Evolutionary conservation across 2,797 vertebrate genomes (phyloP).

Genomic region (Anguilla pacifica): DNA sequence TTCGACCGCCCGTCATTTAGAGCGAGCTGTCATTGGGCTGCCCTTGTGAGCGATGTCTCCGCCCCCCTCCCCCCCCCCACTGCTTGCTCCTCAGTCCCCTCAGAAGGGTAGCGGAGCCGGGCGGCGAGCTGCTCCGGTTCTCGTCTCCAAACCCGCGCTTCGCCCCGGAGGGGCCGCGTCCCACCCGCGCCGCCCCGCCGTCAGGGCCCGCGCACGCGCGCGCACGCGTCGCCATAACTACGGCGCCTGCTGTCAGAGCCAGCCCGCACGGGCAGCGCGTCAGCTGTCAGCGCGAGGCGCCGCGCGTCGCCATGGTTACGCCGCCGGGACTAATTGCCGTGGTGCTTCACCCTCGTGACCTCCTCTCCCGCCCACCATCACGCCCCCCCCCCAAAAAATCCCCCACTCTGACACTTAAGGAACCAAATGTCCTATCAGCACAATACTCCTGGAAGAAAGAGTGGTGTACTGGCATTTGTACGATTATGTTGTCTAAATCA

Average conservation of each 20-base stretch:
- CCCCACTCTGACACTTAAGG: background rate
- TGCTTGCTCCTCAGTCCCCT: constrained; percentile 37
- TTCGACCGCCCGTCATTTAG: constrained; percentile 49
- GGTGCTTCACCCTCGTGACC: constrained; percentile 21
- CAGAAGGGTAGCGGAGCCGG: background rate
- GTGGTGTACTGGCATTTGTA: background rate
- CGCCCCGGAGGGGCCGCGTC: constrained; percentile 9
- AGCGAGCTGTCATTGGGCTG: constrained; percentile 58
- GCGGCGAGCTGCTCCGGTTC: constrained; percentile 28
- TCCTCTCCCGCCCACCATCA: background rate
- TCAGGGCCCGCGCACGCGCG: background rate
- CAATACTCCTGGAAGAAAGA: background rate
- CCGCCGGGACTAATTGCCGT: constrained; percentile 16
- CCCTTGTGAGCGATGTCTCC: constrained; percentile 63
- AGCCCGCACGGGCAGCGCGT: constrained; percentile 45
- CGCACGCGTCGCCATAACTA: constrained; percentile 10
- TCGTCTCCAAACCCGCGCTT: constrained; percentile 7
- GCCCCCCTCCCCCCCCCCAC: constrained; percentile 43
- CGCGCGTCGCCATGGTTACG: constrained; percentile 44
- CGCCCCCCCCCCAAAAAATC: background rate
- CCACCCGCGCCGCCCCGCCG: constrained; percentile 13
- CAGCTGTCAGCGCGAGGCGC: constrained; percentile 37
- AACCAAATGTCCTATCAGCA: constrained; percentile 23
- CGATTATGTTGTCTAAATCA: background rate
- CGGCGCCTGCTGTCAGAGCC: constrained; percentile 27